These are phyloP conservation scores for Caenorhabditis drosophilae DNA, from an alignment of 2,888 invertebrate species.

Conservation along the genomic window DNA sequence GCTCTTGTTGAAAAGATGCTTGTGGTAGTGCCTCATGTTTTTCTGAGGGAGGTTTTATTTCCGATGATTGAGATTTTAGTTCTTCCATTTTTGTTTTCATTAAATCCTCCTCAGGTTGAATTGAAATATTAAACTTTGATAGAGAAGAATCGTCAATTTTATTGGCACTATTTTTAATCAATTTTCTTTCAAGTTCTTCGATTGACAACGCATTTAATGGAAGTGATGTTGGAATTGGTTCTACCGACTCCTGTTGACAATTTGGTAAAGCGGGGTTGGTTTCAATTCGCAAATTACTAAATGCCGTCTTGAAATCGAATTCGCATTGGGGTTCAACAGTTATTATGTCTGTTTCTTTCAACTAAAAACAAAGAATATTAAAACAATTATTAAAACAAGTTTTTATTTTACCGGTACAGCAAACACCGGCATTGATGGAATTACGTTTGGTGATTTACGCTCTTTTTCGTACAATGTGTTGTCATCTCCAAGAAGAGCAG, in stretches of 20 bases:
- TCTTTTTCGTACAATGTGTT: neutral
- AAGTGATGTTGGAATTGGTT: neutral
- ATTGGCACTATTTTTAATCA: no score
- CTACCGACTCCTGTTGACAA: no score
- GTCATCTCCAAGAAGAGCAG: slow-evolving; percentile 3
- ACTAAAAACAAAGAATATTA: no score
- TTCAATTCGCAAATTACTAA: no score
- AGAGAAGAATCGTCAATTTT: no score
- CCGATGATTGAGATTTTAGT: neutral
- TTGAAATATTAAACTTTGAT: no score
- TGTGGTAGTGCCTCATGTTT: neutral
- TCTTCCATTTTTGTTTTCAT: neutral
- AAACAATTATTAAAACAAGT: neutral
- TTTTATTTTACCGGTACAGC: slow-evolving; percentile 1
- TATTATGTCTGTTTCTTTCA: no score
- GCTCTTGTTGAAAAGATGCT: neutral
- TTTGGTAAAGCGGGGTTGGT: neutral
- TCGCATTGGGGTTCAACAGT: no score
- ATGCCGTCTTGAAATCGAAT: slow-evolving; percentile 4
- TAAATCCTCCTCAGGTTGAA: no score
- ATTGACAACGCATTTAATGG: slow-evolving; percentile 21
- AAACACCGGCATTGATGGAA: slow-evolving; percentile 1
- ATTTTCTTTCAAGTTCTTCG: slow-evolving; percentile 28
- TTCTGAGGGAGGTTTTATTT: neutral
- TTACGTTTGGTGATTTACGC: neutral